A percentile compares a stretch with the other conserved stretches of the same genome.
phyloP scores from a whole-genome alignment of 2,113 vertebrate species.

The Callorhinus ursinus region DNA sequence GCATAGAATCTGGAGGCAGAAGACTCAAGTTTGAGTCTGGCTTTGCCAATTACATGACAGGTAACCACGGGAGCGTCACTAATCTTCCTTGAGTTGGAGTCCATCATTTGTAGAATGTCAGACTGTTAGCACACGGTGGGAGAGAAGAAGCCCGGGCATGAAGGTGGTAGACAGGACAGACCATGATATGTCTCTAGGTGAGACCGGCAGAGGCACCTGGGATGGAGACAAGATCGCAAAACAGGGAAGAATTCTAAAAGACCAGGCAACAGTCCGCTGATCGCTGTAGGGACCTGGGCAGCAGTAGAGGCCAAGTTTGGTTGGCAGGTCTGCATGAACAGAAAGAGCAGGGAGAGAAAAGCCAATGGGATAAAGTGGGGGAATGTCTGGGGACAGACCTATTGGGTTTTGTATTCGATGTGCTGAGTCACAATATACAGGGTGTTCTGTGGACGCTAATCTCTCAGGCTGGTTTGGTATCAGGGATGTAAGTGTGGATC shows the following conservation, averaged over 20 bases:
- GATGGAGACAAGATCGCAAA: neutral
- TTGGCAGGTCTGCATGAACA: neutral
- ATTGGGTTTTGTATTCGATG: fast-evolving
- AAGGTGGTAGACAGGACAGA: neutral
- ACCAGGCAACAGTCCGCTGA: neutral
- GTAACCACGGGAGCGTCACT: neutral
- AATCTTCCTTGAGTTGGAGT: neutral
- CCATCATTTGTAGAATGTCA: neutral
- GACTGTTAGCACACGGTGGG: fast-evolving
- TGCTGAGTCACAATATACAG: neutral
- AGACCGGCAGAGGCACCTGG: neutral
- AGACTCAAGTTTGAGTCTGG: neutral
- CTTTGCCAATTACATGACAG: neutral
- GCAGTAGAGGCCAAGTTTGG: neutral
- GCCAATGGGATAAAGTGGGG: neutral
- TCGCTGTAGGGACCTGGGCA: too few species aligned
- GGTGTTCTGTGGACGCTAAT: fast-evolving
- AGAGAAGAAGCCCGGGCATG: neutral
- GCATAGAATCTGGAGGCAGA: neutral
- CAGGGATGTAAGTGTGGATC: neutral
- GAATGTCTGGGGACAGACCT: neutral
- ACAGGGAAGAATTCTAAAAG: neutral
- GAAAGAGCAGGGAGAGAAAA: neutral
- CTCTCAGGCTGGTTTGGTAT: neutral
- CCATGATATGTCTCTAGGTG: fast-evolving